Conservation (phyloP, 2,797 vertebrate species). For the Ctenopoma kingsleyae region DNA sequence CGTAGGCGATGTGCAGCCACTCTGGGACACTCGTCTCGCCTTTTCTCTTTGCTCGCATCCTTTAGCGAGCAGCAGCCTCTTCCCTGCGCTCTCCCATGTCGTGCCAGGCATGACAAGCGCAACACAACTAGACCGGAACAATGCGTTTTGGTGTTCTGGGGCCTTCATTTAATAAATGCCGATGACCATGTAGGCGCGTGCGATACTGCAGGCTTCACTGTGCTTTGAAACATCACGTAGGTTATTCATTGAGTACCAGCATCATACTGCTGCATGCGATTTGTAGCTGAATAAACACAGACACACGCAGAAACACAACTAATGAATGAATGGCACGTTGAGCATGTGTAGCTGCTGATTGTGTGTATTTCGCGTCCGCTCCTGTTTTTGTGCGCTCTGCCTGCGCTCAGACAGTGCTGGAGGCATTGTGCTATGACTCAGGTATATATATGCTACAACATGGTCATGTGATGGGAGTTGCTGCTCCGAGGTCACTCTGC, state of each 20-base stretch:
- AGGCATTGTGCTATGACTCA: slow-evolving; percentile 85
- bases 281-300: background rate
- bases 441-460: slow-evolving; percentile 70
- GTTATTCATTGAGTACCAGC: slow-evolving; percentile 9
- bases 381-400: slow-evolving; percentile 1
- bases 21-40: slow-evolving; percentile 29
- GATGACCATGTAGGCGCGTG: slow-evolving; percentile 46
- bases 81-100: slow-evolving; percentile 36
- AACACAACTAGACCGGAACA: slow-evolving; percentile 82
- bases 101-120: slow-evolving; percentile 66
- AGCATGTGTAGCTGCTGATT: slow-evolving; percentile 13
- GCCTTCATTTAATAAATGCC: slow-evolving; percentile 72
- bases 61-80: slow-evolving; percentile 48
- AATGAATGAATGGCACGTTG: slow-evolving; percentile 15
- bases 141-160: slow-evolving; percentile 76
- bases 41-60: slow-evolving; percentile 31
- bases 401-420: slow-evolving; percentile 23
- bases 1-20: slow-evolving; percentile 67
- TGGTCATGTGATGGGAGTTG: slow-evolving; percentile 79
- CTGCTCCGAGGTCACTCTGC: slow-evolving; percentile 64
- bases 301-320: background rate
- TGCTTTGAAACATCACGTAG: background rate
- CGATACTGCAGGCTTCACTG: background rate
- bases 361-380: slow-evolving; percentile 31
- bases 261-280: background rate